These are phyloP conservation scores for Phataginus tetradactyla DNA, from an alignment of 2,797 vertebrate species.

Conservation along the genomic window DNA sequence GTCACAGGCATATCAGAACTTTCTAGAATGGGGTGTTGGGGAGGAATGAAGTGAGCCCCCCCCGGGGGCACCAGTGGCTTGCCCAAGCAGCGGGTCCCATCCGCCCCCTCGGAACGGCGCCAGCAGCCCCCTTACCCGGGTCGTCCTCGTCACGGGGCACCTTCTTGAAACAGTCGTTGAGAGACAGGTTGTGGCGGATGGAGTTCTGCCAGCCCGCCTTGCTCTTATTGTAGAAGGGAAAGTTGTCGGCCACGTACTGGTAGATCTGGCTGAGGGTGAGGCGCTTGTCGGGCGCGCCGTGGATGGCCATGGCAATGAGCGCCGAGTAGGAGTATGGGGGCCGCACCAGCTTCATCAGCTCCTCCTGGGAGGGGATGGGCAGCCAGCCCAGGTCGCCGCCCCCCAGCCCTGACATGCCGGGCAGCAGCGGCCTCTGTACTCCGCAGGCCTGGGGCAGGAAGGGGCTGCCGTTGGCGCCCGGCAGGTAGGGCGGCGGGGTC, in stretches of 20 bases:
- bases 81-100: rapidly evolving
- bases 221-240: conserved; percentile 96
- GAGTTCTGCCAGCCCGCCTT: conserved; percentile 98
- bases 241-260: conserved; percentile 94
- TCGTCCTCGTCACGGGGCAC: conserved; percentile 92
- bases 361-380: conserved; percentile 94
- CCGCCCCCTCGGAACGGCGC: rapidly evolving
- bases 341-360: conserved; percentile 92
- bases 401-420: conserved; percentile 88
- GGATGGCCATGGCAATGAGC: conserved; percentile 98
- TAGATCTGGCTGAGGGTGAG: conserved; percentile 98
- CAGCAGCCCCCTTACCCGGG: conserved; percentile 88
- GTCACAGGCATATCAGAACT: not conserved
- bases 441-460: conserved; percentile 94
- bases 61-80: rapidly evolving
- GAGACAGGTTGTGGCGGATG: conserved; percentile 96
- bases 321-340: conserved; percentile 98
- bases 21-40: not conserved
- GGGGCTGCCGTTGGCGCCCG: conserved; percentile 86
- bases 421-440: conserved; percentile 94
- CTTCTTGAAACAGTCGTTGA: conserved; percentile 96
- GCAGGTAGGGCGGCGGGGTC: conserved; percentile 88
- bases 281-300: conserved; percentile 91
- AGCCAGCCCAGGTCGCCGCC: conserved; percentile 94
- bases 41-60: not conserved